A percentile compares a stretch with the other conserved stretches of the same genome.
These are phyloP conservation scores for Toxonevra muliebris DNA, from an alignment of 2,888 invertebrate species.

Conservation along the genomic window DNA sequence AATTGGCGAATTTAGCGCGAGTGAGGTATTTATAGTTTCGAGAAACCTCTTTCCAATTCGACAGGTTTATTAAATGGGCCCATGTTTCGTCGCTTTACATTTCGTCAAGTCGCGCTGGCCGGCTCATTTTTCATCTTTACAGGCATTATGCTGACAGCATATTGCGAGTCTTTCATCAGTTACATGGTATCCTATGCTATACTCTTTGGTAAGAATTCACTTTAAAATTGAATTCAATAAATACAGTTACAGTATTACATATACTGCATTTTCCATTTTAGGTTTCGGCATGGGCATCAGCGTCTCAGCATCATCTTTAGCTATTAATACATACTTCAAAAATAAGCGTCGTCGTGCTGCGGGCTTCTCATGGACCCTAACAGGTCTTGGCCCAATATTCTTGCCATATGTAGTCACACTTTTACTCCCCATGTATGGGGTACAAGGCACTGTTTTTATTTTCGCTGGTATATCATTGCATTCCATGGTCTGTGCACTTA, in stretches of 20 bases:
- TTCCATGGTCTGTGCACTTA: constrained; percentile 72
- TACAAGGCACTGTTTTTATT: constrained; percentile 74
- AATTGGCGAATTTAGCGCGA: too few species aligned
- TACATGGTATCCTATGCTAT: constrained; percentile 75
- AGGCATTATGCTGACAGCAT: constrained; percentile 71
- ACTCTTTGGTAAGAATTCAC: constrained; percentile 71
- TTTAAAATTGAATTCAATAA: background rate
- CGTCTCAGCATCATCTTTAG: constrained; percentile 75
- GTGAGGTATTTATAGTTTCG: background rate
- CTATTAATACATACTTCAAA: constrained; percentile 79
- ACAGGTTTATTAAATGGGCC: constrained; percentile 73
- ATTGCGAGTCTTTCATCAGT: constrained; percentile 71
- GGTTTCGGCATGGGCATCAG: constrained; percentile 72
- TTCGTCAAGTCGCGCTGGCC: constrained; percentile 73
- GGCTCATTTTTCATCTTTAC: constrained; percentile 71
- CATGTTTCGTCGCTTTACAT: constrained; percentile 74
- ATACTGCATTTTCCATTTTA: constrained; percentile 31
- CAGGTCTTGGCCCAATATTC: constrained; percentile 77
- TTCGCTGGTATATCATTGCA: constrained; percentile 75
- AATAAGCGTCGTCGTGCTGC: constrained; percentile 75
- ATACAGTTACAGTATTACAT: too few species aligned
- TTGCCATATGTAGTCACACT: constrained; percentile 77
- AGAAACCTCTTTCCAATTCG: constrained; percentile 11
- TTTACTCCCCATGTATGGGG: constrained; percentile 71
- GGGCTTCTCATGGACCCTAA: constrained; percentile 77